Base-by-base conservation (phyloP, 1,140 invertebrate genomes). In the Lethrus apterus region DNA sequence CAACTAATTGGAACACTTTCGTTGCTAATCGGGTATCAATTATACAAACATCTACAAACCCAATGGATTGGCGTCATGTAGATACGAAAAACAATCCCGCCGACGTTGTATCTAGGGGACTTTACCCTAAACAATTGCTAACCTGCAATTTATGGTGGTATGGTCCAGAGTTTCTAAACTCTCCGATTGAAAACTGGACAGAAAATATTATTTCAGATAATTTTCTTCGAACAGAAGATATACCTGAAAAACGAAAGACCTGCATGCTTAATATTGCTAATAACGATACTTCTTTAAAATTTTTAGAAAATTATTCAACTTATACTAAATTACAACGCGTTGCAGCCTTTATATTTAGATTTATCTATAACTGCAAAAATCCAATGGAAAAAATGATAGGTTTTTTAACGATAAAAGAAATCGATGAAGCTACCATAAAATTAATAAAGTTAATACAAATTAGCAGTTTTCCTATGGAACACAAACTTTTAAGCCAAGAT, bases 41-140 rank as follows among this genome's bases (percentile, higher is more conserved):
- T 21, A 56, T 53, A 18, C 40, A 40, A 23, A 1, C 9, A 18
- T 36, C 13, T 26, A 29, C 36, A 24, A 48, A 52, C 11, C 9
- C 5, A 1, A 14, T 8, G 2, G 24, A 13, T 18, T 68, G 62
- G 60, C 44, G 44, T 17, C 56, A 68, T 54, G 60, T 69, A 14
- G 9, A 26, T 11, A 54, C 57, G 5, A 43, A 35, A 5, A 46
- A 60, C 9, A 69, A 70, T 46, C 62, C 68, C n/a, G 64, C 60
- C 9, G 67, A 69, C 44, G 49, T 56, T 17, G 65, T 62, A 4
- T 61, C 67, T 15, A 51, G 68, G 66, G 67, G 0, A 15, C 65
- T 0, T 18, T 45, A 0, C 52, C 60, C 0, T 3, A 2, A 2
- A 40, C 59, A 10, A 29, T 67, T 0, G 4, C 13, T 2, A 10